A percentile compares a stretch with the other conserved stretches of the same genome.
Conservation (phyloP, 1,140 invertebrate species). For the Linepithema humile region DNA sequence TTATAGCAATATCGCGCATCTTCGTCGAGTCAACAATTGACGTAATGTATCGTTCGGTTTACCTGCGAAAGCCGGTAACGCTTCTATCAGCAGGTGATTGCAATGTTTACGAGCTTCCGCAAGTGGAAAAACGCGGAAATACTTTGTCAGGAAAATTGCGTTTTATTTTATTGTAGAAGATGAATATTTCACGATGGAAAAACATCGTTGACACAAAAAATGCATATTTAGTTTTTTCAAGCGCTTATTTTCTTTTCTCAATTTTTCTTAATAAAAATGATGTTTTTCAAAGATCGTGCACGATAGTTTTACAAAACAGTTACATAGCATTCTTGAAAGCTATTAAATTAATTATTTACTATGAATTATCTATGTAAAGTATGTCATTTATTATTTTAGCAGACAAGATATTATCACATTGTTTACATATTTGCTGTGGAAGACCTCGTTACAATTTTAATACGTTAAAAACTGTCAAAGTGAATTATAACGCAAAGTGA, state of each 20-base stretch:
- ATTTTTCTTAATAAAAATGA: too few species aligned
- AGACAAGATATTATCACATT: neutral
- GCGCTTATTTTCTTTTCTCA: too few species aligned
- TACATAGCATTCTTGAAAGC: too few species aligned
- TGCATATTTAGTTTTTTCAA: too few species aligned
- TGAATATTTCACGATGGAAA: neutral
- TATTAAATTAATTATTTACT: too few species aligned
- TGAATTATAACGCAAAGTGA: neutral
- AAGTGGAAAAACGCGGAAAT: neutral
- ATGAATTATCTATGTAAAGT: too few species aligned
- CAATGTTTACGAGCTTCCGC: neutral
- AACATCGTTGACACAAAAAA: too few species aligned
- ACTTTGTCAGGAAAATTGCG: neutral
- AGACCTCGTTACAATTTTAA: neutral
- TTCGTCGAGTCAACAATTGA: neutral
- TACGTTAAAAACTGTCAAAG: neutral
- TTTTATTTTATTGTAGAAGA: neutral
- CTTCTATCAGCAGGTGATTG: neutral
- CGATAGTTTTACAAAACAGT: too few species aligned
- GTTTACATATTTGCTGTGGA: neutral
- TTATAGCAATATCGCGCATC: slow-evolving; percentile 15
- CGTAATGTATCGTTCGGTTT: neutral
- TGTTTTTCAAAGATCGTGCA: too few species aligned
- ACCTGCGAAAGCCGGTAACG: neutral
- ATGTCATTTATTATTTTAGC: too few species aligned